Percentiles rank a stretch among this genome's conserved stretches.
phyloP scores from a whole-genome alignment of 2,797 vertebrate genomes.

The Pterois miles region DNA sequence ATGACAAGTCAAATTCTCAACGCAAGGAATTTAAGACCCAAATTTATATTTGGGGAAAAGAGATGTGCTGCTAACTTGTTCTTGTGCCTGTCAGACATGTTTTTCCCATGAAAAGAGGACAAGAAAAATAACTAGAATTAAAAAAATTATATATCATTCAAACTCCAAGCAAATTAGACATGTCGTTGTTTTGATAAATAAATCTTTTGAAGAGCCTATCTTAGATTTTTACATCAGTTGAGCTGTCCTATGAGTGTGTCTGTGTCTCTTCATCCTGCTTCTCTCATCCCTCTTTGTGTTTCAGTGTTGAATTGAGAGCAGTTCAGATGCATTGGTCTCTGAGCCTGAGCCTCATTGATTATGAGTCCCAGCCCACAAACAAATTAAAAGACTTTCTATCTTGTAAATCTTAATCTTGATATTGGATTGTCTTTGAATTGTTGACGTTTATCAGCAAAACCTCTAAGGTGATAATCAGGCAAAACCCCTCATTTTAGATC shows the following conservation, averaged over 20 bases:
- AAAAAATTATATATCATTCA: background rate
- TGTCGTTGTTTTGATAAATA: background rate
- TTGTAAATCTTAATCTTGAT: constrained; percentile 43
- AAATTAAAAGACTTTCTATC: constrained; percentile 50
- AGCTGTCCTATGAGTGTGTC: background rate
- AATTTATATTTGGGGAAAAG: background rate
- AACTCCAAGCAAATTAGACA: background rate
- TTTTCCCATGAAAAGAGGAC: background rate
- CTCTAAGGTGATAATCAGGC: background rate
- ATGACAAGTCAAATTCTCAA: background rate
- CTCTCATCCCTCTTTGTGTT: constrained; percentile 15
- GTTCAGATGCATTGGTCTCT: constrained; percentile 28
- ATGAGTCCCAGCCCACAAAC: constrained; percentile 23
- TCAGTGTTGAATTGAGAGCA: background rate
- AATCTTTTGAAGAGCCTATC: background rate
- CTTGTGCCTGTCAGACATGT: background rate
- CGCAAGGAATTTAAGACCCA: background rate
- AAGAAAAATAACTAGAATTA: background rate
- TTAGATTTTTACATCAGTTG: background rate
- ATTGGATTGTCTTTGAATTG: constrained; percentile 18
- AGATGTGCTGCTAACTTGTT: background rate
- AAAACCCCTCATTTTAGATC: background rate
- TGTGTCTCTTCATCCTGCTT: background rate
- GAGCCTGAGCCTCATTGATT: constrained; percentile 42
- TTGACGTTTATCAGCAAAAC: constrained; percentile 3